phyloP scores from a whole-genome alignment of 1,140 invertebrate species.

The Lineus longissimus region DNA sequence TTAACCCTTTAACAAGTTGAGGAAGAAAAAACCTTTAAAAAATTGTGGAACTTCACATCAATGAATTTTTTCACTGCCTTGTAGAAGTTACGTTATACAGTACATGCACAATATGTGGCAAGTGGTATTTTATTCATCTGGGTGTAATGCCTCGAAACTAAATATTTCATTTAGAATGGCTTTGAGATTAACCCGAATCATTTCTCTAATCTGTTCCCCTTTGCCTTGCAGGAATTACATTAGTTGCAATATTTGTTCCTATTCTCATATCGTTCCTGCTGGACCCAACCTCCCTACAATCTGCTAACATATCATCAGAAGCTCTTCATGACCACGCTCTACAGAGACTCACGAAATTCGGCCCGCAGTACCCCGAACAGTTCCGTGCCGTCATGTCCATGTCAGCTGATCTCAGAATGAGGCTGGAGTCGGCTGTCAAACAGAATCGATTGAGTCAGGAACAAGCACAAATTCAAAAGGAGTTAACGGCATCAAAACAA shows the following conservation, averaged over 20 bases:
- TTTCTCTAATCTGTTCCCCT: slow-evolving; percentile 19
- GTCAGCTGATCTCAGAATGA: slow-evolving; percentile 70
- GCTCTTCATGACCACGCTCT: slow-evolving; percentile 80
- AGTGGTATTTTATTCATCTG: neutral
- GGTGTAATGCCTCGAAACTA: neutral
- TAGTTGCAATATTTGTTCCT: slow-evolving; percentile 81
- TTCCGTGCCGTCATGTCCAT: slow-evolving; percentile 86
- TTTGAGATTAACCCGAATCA: too few species aligned
- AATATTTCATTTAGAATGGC: too few species aligned
- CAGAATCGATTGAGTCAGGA: slow-evolving; percentile 60
- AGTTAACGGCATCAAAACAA: slow-evolving; percentile 46
- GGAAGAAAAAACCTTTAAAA: too few species aligned
- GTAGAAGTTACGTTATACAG: neutral
- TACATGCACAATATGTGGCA: neutral
- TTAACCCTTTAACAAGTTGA: too few species aligned
- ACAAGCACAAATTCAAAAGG: slow-evolving; percentile 47
- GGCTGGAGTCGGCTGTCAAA: slow-evolving; percentile 80
- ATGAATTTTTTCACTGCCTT: neutral
- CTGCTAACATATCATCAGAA: slow-evolving; percentile 63
- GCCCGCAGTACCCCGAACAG: slow-evolving; percentile 74
- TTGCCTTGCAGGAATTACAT: slow-evolving; percentile 71
- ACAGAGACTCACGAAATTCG: slow-evolving; percentile 83
- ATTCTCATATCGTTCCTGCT: slow-evolving; percentile 80
- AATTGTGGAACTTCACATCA: neutral
- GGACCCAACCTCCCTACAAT: slow-evolving; percentile 63